Evolutionary conservation across 2,888 invertebrate species (phyloP).

Genomic region (Macaria notata): DNA sequence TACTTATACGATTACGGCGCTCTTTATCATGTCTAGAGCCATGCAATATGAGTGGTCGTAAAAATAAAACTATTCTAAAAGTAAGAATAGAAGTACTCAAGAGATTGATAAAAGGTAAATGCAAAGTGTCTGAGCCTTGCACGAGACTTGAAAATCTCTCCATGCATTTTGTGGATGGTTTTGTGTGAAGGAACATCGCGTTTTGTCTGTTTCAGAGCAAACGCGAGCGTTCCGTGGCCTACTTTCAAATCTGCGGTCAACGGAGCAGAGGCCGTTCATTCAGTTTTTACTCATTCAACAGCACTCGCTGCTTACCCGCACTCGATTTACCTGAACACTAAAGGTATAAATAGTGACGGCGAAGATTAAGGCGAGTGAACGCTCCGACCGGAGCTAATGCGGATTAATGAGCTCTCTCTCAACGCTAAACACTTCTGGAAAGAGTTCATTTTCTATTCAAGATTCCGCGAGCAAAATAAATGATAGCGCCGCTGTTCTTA

Average conservation of each 20-base stretch:
- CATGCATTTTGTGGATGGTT: constrained; percentile 30
- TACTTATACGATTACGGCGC: too few relatives aligned
- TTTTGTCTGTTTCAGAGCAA: constrained; percentile 34
- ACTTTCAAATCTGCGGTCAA: constrained; percentile 60
- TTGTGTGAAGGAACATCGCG: constrained; percentile 17
- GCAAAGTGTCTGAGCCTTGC: constrained; percentile 31
- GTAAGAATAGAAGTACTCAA: constrained; percentile 13
- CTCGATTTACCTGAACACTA: constrained; percentile 16
- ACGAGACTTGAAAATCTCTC: constrained; percentile 22
- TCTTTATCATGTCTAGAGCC: too few relatives aligned
- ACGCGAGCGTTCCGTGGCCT: constrained; percentile 49
- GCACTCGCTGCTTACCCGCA: constrained; percentile 6
- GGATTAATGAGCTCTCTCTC: constrained; percentile 19
- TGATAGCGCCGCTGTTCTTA: background rate
- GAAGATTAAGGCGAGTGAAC: constrained; percentile 9
- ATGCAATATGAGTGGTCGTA: too few relatives aligned
- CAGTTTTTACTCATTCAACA: constrained; percentile 39
- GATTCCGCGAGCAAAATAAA: background rate
- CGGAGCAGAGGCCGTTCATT: constrained; percentile 51
- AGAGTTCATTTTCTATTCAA: constrained; percentile 9
- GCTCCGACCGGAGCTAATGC: constrained; percentile 14
- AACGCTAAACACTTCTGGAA: constrained; percentile 10
- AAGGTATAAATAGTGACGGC: constrained; percentile 11
- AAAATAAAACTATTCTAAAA: too few relatives aligned
- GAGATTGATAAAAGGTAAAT: constrained; percentile 33